Base-by-base conservation (phyloP, 2,888 invertebrate genomes). In the Tanytarsus gracilentus region DNA sequence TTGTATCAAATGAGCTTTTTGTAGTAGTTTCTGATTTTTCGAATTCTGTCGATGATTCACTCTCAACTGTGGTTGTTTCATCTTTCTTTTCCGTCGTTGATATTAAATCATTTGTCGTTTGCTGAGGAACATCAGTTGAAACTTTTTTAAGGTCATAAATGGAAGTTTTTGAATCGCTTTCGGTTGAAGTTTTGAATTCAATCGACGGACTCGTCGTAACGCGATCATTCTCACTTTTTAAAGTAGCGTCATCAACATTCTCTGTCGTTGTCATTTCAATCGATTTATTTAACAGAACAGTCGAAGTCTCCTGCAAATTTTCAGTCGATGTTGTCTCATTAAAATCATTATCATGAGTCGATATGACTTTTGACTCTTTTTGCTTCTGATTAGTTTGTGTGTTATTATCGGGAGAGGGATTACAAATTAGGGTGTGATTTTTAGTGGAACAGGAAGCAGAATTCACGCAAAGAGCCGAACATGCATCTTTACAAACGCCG, bases 291-390 rank as follows among this genome's bases (percentile, higher is more conserved):
- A 33, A 33, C n/a, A n/a, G n/a, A 4, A 33, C n/a, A 3, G 6
- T 33, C 33, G 33, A 11, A 4, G 9, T 5, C 11, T 33, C n/a
- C n/a, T 33, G 33, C 9, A 33, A 11, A 33, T 33, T 33, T 33
- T 33, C 62, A 49, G 56, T 55, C 8, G 55, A 58, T 9, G 18
- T 36, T 36, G n/a, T n/a, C n/a, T n/a, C n/a, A n/a, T n/a, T n/a
- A n/a, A n/a, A n/a, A n/a, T 36, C 18, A 8, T 26, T 27, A 23
- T 29, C 59, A 26, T 55, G 33, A 36, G 62, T 40, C 85, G 44
- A 86, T 84, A 65, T 88, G 72, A 49, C 87, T 83, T 70, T 88
- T 88, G 66, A 83, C 84, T 40, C 84, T 85, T 66, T 83, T 79
- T 4, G 84, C 80, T 58, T 87, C 77, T 75, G 85, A 83, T 67